Evolutionary conservation across 2,797 vertebrate species (phyloP).

Genomic region (Hafferia zeledoni): DNA sequence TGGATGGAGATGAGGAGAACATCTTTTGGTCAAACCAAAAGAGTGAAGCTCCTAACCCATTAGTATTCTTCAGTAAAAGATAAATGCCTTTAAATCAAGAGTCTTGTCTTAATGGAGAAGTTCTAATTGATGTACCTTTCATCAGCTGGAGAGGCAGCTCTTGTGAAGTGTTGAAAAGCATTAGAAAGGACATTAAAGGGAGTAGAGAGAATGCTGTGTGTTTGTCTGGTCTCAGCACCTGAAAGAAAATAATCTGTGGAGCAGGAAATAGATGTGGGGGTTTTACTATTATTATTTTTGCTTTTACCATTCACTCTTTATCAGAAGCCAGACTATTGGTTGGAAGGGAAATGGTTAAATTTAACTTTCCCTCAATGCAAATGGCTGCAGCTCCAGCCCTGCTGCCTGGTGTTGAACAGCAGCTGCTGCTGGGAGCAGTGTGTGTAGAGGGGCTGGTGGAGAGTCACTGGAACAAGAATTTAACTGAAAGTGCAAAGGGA

Average conservation of each 20-base stretch:
- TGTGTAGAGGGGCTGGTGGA: not conserved
- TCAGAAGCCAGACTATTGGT: not conserved
- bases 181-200: not conserved
- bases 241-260: not conserved
- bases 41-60: not conserved
- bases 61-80: not conserved
- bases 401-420: not conserved
- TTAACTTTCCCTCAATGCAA: not conserved
- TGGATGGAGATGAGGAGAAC: not conserved
- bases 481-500: not conserved
- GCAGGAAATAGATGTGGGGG: not conserved
- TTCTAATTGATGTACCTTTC: constrained; percentile 1
- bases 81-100: not conserved
- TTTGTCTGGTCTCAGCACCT: not conserved
- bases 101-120: not conserved
- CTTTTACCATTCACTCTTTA: not conserved
- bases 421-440: not conserved
- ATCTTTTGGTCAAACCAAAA: not conserved
- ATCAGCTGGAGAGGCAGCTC: not conserved
- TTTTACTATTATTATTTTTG: not conserved
- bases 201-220: not conserved
- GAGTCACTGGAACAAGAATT: not conserved
- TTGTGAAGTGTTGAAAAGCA: not conserved
- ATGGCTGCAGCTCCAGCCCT: not conserved
- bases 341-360: not conserved